Evolutionary conservation across 2,797 vertebrate genomes (phyloP).

Genomic region (Fundulus diaphanus): DNA sequence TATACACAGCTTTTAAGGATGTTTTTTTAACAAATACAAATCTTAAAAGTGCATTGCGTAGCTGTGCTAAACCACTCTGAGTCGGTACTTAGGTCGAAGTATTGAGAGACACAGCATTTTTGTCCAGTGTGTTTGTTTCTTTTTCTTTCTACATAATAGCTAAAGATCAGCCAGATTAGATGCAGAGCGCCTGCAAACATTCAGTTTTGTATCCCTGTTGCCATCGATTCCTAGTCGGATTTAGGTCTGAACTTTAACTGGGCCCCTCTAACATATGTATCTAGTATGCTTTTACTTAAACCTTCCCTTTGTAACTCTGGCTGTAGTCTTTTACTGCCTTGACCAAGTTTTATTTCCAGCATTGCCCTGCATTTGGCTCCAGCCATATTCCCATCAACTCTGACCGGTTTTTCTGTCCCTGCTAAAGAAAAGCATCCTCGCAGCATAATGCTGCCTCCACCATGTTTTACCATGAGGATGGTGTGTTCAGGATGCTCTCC

Average conservation of each 20-base stretch:
- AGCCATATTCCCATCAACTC: too few species aligned
- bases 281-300: not conserved
- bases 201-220: not conserved
- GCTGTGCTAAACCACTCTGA: not conserved
- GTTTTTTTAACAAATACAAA: not conserved
- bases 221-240: not conserved
- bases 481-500: too few species aligned
- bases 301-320: too few species aligned
- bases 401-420: too few species aligned
- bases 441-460: too few species aligned
- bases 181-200: not conserved
- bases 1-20: not conserved
- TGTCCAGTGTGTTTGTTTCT: not conserved
- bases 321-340: too few species aligned
- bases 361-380: too few species aligned
- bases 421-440: too few species aligned
- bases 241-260: not conserved
- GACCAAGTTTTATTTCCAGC: too few species aligned
- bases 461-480: too few species aligned
- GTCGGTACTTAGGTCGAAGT: not conserved
- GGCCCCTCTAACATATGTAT: not conserved
- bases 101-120: not conserved
- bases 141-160: not conserved
- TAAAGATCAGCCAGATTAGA: not conserved
- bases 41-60: not conserved